Percentiles rank a stretch among this genome's conserved stretches.
Evolutionary conservation across 2,113 vertebrate genomes (phyloP).

Genomic region (Hypocryptadius cinnamomeus): DNA sequence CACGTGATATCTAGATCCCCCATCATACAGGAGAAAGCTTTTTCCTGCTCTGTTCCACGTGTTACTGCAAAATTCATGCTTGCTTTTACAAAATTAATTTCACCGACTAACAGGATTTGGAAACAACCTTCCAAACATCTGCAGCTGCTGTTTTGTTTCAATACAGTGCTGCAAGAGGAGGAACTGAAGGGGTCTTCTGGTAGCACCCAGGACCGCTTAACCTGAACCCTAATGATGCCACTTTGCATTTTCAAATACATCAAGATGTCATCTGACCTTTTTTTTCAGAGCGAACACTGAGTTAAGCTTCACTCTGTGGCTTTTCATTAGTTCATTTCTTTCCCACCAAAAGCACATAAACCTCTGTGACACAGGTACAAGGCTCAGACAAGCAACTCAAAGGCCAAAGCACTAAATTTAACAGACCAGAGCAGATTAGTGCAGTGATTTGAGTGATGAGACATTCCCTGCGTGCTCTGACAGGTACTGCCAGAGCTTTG

Average conservation of each 20-base stretch:
- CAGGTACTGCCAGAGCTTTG: background rate
- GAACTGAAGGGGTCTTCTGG: background rate
- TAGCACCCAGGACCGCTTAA: background rate
- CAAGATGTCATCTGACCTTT: background rate
- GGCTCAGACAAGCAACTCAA: conserved; percentile 2
- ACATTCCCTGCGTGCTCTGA: background rate
- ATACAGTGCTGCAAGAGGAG: background rate
- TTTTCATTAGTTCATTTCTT: background rate
- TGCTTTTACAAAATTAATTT: conserved; percentile 36
- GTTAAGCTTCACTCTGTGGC: background rate
- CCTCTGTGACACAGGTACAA: background rate
- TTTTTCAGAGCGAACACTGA: background rate
- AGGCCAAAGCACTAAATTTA: conserved; percentile 34
- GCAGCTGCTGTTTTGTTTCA: background rate
- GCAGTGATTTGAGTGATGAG: background rate
- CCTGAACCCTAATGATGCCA: background rate
- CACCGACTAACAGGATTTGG: background rate
- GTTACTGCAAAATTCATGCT: conserved; percentile 15
- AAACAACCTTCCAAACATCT: background rate
- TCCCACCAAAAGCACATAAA: background rate
- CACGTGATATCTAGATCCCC: fast-evolving
- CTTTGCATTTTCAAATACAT: background rate
- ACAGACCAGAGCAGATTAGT: background rate
- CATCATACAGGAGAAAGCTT: background rate
- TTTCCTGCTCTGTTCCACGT: background rate